Evolutionary conservation across 2,113 vertebrate species (phyloP), one percentile per base, ranked within the genome.

Genomic region (Corynorhinus townsendii): DNA sequence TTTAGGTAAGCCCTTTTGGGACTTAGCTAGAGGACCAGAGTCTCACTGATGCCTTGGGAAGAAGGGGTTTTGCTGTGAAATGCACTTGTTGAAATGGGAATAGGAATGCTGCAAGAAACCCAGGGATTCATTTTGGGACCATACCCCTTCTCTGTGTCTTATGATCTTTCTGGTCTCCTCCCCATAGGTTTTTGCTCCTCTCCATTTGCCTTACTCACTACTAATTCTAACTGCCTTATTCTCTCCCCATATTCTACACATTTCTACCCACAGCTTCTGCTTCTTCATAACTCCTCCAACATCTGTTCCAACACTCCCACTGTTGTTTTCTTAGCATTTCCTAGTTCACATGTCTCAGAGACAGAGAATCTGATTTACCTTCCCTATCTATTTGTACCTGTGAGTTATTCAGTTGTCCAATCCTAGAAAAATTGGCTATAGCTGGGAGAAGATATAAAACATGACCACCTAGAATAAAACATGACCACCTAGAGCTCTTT

Each of bases 291-390:
- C 8, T 66, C n/a, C 64, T 82, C 43, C 73, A 91, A 38, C 4
- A 77, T 76, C 84, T 77, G 72, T 68, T 69, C 92, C 69, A 79
- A 79, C 28, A 86, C 40, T 49, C 40, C 30, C 14, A 9, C 33
- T 68, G 52, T 9, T 94, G 84, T 76, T 72, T 86, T 66, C 81
- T 95, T 54, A 73, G 90, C 59, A 66, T 93, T 66, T 80, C 52
- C 90, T 56, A 49, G 71, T 30, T 80, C 69, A 33, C n/a, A 4
- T n/a, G 86, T 89, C 72, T 56, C n/a, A 68, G 64, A 83, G 47
- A 77, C 20, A 17, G 72, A 75, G 26, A 86, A 82, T 81, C 40
- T 69, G 68, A 76, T 40, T 35, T 91, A 59, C 54, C n/a, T 88
- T 62, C 64, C 35, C 73, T 91, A 66, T 73, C 59, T 64, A 12